These are phyloP conservation scores for Ramphastos sulfuratus DNA, from an alignment of 2,113 vertebrate genomes.

Conservation along the genomic window DNA sequence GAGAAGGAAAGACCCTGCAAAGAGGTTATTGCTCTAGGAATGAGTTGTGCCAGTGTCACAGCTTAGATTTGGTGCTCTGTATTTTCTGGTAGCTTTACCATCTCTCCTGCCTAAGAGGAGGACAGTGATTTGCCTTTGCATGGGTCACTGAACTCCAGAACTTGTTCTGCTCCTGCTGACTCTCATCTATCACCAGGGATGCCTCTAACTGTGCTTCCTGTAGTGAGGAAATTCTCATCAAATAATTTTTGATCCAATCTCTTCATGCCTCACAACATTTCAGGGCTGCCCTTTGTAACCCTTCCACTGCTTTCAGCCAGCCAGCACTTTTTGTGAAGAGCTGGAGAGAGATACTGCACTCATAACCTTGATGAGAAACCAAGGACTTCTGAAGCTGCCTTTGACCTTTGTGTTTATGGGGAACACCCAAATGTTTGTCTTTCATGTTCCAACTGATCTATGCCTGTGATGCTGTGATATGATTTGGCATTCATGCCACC, in stretches of 20 bases:
- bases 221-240: constrained; percentile 48
- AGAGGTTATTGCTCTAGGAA: neutral
- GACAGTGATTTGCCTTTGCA: constrained; percentile 19
- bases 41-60: neutral
- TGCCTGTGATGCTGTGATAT: neutral
- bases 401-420: neutral
- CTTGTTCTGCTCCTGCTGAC: constrained; percentile 34
- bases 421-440: neutral
- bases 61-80: neutral
- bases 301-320: neutral
- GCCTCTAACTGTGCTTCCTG: constrained; percentile 27
- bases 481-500: neutral
- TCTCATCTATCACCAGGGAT: constrained; percentile 7
- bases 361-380: neutral
- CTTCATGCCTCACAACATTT: constrained; percentile 22
- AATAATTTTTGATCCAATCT: constrained; percentile 19
- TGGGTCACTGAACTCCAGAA: neutral
- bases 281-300: constrained; percentile 1
- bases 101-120: neutral
- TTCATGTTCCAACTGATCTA: neutral
- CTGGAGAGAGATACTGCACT: neutral
- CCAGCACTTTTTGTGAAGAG: neutral
- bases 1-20: neutral
- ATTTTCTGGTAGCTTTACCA: constrained; percentile 11
- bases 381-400: neutral